A percentile compares a stretch with the other conserved stretches of the same genome.
phyloP scores from a whole-genome alignment of 2,797 vertebrate genomes.

The Syngnathus acus region DNA sequence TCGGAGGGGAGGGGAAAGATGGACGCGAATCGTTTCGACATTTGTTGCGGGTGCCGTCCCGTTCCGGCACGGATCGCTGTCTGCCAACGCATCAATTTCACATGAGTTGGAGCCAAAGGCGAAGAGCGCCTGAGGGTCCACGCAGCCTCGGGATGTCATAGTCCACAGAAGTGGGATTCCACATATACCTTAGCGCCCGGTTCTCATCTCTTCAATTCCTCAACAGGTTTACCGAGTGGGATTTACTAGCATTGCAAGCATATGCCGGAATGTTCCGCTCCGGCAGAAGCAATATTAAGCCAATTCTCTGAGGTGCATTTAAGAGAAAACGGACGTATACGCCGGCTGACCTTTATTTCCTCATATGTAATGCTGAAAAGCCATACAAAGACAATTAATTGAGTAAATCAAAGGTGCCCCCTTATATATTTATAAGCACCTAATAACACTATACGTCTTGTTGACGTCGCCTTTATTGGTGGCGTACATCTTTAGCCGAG shows the following conservation, averaged over 20 bases:
- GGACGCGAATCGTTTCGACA: constrained; percentile 57
- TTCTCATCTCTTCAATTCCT: constrained; percentile 8
- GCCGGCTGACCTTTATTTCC: constrained; percentile 31
- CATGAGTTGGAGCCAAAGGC: constrained; percentile 53
- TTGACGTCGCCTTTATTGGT: constrained; percentile 64
- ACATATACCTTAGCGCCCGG: constrained; percentile 10
- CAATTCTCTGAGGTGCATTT: constrained; percentile 31
- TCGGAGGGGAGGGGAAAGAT: constrained; percentile 18
- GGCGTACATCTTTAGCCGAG: constrained; percentile 45
- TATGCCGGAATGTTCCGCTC: constrained; percentile 12
- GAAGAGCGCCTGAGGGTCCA: constrained; percentile 46
- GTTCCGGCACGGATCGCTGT: constrained; percentile 63
- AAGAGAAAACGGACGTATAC: constrained; percentile 21
- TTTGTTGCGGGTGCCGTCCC: constrained; percentile 58
- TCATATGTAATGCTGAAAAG: constrained; percentile 40
- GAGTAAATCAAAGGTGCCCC: constrained; percentile 64
- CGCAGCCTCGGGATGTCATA: constrained; percentile 41
- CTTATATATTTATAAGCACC: constrained; percentile 72
- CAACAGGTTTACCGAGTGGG: constrained; percentile 32
- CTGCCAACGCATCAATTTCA: constrained; percentile 59
- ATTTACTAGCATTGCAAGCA: constrained; percentile 15
- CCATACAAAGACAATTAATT: constrained; percentile 54
- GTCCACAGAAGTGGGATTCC: constrained; percentile 25
- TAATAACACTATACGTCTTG: constrained; percentile 68
- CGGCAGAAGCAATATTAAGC: constrained; percentile 33